phyloP scores from a whole-genome alignment of 1,140 invertebrate species.

The Caerostris darwini region DNA sequence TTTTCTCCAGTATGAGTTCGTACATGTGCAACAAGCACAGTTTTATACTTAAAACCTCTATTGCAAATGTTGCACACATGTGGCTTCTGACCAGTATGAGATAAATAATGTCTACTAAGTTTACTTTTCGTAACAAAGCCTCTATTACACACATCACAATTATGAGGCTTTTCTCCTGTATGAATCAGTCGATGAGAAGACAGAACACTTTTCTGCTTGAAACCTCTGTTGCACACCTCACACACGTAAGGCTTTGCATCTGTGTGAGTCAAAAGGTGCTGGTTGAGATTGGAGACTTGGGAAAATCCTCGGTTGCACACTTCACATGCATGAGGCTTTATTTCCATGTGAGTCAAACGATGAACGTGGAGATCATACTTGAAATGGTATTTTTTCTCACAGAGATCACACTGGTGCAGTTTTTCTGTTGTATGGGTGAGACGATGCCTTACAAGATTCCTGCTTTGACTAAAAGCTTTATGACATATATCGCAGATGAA shows the following conservation, averaged over 20 bases:
- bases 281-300: neutral
- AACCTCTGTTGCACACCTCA: slow-evolving; percentile 81
- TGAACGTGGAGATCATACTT: slow-evolving; percentile 25
- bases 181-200: slow-evolving; percentile 79
- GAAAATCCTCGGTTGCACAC: slow-evolving; percentile 71
- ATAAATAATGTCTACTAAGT: neutral
- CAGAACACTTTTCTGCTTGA: neutral
- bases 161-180: slow-evolving; percentile 14
- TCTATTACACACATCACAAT: neutral
- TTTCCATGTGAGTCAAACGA: slow-evolving; percentile 79
- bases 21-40: slow-evolving; percentile 94
- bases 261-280: slow-evolving; percentile 79
- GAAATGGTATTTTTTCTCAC: slow-evolving; percentile 6
- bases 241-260: slow-evolving; percentile 79
- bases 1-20: slow-evolving; percentile 88
- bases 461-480: slow-evolving; percentile 60
- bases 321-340: slow-evolving; percentile 83
- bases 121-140: neutral
- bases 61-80: slow-evolving; percentile 83
- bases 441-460: slow-evolving; percentile 80
- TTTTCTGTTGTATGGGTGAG: slow-evolving; percentile 67
- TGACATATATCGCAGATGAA: slow-evolving; percentile 55
- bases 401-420: slow-evolving; percentile 30
- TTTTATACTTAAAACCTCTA: neutral
- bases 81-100: slow-evolving; percentile 84